Evolutionary conservation across 2,797 vertebrate species (phyloP), one percentile per base, ranked within the genome.

Genomic region (Margarornis squamiger): DNA sequence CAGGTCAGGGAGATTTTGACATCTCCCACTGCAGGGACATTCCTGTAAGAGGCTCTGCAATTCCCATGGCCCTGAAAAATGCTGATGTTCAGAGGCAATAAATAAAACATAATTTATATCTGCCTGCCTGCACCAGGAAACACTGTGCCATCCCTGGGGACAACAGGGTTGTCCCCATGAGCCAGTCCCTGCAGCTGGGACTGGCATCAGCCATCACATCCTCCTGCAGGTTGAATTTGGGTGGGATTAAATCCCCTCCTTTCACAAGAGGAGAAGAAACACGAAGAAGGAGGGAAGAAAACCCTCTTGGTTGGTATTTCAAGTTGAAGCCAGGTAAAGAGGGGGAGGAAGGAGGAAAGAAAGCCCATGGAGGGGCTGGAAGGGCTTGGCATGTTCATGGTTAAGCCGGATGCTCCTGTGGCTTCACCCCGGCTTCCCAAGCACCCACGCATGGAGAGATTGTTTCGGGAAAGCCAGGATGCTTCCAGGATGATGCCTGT

Each of bases 311-410:
- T 2, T 7, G 41, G 21, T 7, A 16, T 36, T 36, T 36, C 6
- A 36, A n/a, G 81, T 4, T 12, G 19, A 46, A 85, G 51, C 32
- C 0, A 1, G 38, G 41, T 10, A 38, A 61, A 36, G 16, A 7
- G 1, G 4, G 52, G 17, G 70, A 49, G 63, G 41, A 54, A 62
- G 29, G 22, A 75, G 66, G 39, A 62, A 11, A 13, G 27, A 66
- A 67, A 83, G 81, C n/a, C 12, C 1, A 3, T 1, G 4, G 59
- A 9, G 2, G 0, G 6, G 76, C 49, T 19, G 82, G 48, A 27
- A 70, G 66, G 34, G 85, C 49, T 48, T 3, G 0, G 94, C 38
- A 58, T 2, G 0, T 5, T 62, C 63, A 34, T 0, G 9, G 91
- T 77, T 88, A 62, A 92, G n/a, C 4, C 0, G 8, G 76, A 55